Percentiles rank a stretch among this genome's conserved stretches.
Evolutionary conservation across 2,888 invertebrate genomes (phyloP).

Genomic region (Calameuta pallipes): DNA sequence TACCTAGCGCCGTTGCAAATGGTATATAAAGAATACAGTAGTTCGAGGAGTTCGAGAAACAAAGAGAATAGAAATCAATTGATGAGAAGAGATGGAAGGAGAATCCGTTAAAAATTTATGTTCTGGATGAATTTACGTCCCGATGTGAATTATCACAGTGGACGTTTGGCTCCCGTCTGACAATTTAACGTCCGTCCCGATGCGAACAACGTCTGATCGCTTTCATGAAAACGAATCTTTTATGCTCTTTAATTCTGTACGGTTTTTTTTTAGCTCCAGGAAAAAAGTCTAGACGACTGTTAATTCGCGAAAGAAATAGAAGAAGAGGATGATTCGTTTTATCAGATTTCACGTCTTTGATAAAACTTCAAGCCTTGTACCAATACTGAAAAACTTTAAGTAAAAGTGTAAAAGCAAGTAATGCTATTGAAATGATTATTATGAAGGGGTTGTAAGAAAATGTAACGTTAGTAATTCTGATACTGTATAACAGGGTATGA

Average conservation of each 20-base stretch:
- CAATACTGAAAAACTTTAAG: not conserved
- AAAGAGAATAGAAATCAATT: not conserved
- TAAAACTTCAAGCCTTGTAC: not conserved
- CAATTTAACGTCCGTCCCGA: not conserved
- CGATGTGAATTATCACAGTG: not conserved
- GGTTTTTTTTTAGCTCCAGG: not conserved
- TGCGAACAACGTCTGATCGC: not conserved
- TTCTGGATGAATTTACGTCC: not conserved
- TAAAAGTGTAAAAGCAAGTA: no score
- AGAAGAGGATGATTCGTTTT: not conserved
- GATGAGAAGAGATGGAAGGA: not conserved
- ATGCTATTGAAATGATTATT: not conserved
- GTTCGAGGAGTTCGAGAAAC: not conserved
- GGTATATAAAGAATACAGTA: not conserved
- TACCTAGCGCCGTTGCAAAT: not conserved
- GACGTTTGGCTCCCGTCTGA: not conserved
- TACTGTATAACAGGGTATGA: not conserved
- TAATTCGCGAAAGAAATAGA: not conserved
- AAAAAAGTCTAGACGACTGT: not conserved
- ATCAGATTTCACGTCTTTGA: not conserved
- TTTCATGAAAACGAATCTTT: not conserved
- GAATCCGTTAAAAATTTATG: not conserved
- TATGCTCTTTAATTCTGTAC: not conserved
- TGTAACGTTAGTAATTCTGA: not conserved
- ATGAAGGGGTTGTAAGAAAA: not conserved